A percentile compares a stretch with the other conserved stretches of the same genome.
phyloP scores from a whole-genome alignment of 2,888 invertebrate genomes.

The Acanthopleura granulata region DNA sequence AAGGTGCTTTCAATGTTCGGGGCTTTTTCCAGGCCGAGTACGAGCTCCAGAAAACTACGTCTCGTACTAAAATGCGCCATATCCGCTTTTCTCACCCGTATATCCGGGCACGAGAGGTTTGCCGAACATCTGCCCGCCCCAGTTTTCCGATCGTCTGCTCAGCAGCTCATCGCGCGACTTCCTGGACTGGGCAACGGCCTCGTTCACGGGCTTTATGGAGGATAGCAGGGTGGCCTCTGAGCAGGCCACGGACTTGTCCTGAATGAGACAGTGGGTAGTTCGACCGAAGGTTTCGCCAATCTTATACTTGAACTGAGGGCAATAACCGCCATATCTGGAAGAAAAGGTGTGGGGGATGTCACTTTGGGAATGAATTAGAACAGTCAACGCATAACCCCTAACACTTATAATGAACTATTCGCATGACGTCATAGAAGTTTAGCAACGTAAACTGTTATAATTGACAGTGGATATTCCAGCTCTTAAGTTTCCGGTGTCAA shows the following conservation, averaged over 20 bases:
- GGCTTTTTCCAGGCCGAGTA: no score
- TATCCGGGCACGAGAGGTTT: conserved; percentile 61
- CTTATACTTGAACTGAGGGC: conserved; percentile 63
- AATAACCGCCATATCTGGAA: conserved; percentile 58
- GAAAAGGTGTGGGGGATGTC: neutral
- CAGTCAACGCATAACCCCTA: no score
- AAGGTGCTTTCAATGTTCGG: no score
- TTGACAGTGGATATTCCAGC: no score
- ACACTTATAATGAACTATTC: no score
- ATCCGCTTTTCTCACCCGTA: conserved; percentile 41
- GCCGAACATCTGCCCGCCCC: conserved; percentile 59
- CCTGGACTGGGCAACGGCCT: conserved; percentile 24
- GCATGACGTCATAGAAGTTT: no score
- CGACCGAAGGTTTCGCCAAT: conserved; percentile 63
- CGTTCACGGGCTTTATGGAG: conserved; percentile 36
- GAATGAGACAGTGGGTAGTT: conserved; percentile 51
- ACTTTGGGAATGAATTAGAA: no score
- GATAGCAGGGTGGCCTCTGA: conserved; percentile 55
- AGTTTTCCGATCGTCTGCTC: conserved; percentile 47
- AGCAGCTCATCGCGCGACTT: conserved; percentile 36
- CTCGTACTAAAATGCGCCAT: no score
- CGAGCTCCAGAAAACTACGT: no score
- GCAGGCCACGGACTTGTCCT: conserved; percentile 47
- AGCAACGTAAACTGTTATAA: no score
- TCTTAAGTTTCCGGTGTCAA: no score